Base-by-base conservation (phyloP, 2,797 vertebrate genomes). In the Spatula clypeata region DNA sequence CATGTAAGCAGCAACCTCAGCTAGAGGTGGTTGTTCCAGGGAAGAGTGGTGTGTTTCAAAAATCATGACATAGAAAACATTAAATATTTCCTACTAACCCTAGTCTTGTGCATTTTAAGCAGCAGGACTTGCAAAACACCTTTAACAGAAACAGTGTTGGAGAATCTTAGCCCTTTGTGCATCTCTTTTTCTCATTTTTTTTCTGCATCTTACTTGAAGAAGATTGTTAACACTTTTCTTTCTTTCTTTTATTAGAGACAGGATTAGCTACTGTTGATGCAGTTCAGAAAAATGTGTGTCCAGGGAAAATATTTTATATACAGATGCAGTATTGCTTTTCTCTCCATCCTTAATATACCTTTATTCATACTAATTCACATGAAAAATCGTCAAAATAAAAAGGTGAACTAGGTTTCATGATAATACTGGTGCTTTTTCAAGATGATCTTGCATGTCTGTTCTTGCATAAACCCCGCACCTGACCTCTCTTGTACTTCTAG, bases 21-120 rank as follows among this genome's bases (percentile, higher is more conserved):
- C 66, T 66, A 66, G 16, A 74, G 42, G 36, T 47, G 38, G 16
- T 76, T 0, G 0, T 47, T 73, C 45, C 42, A 85, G 45, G 67
- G n/a, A 73, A 79, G 3, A 38, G 24, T 23, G 18, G 34, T 47
- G 64, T 61, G 31, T 42, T 92, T 77, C 66, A 81, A 88, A 89
- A 69, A 57, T 1, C 38, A 9, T 69, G 32, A 40, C 44, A 20
- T 0, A 45, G 61, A 60, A 62, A 64, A 47, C 42, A 3, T 21
- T 57, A 65, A 14, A 12, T 76, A 13, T 66, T 79, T 75, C 36
- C 61, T 83, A 51, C 83, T 72, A n/a, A 79, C 10, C 4, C 13
- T 40, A 14, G 13, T 69, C 32, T n/a, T 5, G 1, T 44, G 12
- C 20, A 40, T 57, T 57, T 32, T 57, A 27, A 73, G 21, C 31